A percentile compares a stretch with the other conserved stretches of the same genome.
phyloP scores from a whole-genome alignment of 2,888 invertebrate species.

The Crioceris asparagi region DNA sequence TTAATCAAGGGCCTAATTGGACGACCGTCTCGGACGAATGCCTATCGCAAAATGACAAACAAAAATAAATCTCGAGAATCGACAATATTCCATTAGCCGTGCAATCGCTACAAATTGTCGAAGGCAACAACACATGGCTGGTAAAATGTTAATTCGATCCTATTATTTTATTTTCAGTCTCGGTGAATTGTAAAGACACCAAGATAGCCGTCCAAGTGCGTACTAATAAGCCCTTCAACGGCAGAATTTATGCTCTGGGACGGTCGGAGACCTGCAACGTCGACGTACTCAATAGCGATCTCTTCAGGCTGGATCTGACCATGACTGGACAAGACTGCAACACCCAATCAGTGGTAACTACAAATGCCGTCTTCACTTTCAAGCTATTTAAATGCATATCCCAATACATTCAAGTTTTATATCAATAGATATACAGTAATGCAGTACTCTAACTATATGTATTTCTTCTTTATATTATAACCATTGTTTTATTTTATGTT shows the following conservation, averaged over 20 bases:
- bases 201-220: constrained; percentile 85
- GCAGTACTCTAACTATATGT: not conserved
- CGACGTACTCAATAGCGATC: constrained; percentile 84
- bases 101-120: no score
- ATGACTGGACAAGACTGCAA: constrained; percentile 93
- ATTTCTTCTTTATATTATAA: not conserved
- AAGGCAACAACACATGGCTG: no score
- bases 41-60: not conserved
- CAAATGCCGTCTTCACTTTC: not conserved
- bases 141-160: no score
- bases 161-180: no score
- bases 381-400: not conserved
- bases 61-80: no score
- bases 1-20: no score
- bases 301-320: constrained; percentile 83
- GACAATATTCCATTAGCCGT: no score
- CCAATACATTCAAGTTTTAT: not conserved
- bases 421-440: not conserved
- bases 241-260: constrained; percentile 86
- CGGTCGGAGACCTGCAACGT: constrained; percentile 92
- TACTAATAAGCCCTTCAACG: constrained; percentile 90
- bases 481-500: constrained; percentile 4
- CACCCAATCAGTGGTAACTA: constrained; percentile 83
- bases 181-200: constrained; percentile 90
- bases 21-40: no score